Base-by-base conservation (phyloP, 2,888 invertebrate species). In the Sarcophaga caerulescens region DNA sequence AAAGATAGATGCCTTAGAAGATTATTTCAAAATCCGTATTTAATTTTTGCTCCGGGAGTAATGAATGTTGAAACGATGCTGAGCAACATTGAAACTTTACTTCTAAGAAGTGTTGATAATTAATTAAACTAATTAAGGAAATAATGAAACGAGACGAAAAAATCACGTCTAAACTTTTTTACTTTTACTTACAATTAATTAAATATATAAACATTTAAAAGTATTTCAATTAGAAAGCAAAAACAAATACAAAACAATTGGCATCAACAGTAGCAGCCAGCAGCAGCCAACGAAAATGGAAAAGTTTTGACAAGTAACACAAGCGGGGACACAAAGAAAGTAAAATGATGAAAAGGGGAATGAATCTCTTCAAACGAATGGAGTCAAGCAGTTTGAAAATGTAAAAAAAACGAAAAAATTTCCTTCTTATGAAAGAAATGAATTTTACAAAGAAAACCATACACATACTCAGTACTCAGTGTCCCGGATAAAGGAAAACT, bases 71-170 rank as follows among this genome's bases (percentile, higher is more conserved):
- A 52, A 47, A 17, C 1, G 17, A 52, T 52, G 14, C 17, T 52
- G 17, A 0, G 52, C 8, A 4, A 60, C 25, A 68, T 76, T 87
- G 62, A 75, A 81, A 71, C 74, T 44, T 74, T 74, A 69, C 68
- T 79, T 4, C 17, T 76, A 65, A 69, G 75, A 83, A 73, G 87
- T 87, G 85, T 76, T 84, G 76, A 77, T 86, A 88, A 89, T 89
- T 88, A 88, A 88, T 87, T 88, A 77, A 86, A 87, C 87, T 88
- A 88, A 87, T 88, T 88, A 88, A 47, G 60, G 23, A 52, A 52
- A 52, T 47, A 14, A 47, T 14, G 17, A 12, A 57, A 23, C 45
- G 57, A 1, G 60, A 74, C 45, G 65, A 65, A 81, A 81, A 83
- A 83, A 80, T 86, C 83, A 86, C 83, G 85, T 83, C 74, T 45